These are phyloP conservation scores for Palythoa grandis DNA, from an alignment of 92 coral and sea anemone species.

Conservation along the genomic window DNA sequence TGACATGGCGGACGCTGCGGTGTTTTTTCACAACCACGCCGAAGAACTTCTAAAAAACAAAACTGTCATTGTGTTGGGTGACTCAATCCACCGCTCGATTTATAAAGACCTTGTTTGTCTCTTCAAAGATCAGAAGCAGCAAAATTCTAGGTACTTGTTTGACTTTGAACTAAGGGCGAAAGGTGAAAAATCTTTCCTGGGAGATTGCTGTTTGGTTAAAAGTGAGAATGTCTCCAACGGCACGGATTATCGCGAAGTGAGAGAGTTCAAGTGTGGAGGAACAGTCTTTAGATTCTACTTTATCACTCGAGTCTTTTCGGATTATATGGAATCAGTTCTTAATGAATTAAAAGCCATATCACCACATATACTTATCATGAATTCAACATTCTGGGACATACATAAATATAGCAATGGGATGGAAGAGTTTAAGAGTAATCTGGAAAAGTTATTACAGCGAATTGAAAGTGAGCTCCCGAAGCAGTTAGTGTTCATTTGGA, in stretches of 20 bases:
- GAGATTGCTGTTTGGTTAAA: constrained; percentile 75
- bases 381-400: constrained; percentile 91
- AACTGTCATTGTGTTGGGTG: constrained; percentile 82
- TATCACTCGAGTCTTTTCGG: constrained; percentile 84
- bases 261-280: constrained; percentile 64
- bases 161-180: constrained; percentile 72
- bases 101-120: constrained; percentile 93
- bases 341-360: constrained; percentile 65
- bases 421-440: constrained; percentile 63
- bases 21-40: constrained; percentile 69
- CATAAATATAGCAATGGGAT: constrained; percentile 72
- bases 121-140: constrained; percentile 55
- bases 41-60: constrained; percentile 62
- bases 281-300: constrained; percentile 73
- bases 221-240: constrained; percentile 73
- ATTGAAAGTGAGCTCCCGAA: constrained; percentile 54
- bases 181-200: constrained; percentile 80
- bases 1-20: constrained; percentile 35
- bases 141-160: constrained; percentile 70
- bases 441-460: constrained; percentile 64
- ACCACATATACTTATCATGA: constrained; percentile 89
- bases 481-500: constrained; percentile 81
- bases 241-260: constrained; percentile 77
- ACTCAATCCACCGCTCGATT: constrained; percentile 89
- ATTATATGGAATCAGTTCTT: constrained; percentile 77